Conservation (phyloP, 2,113 vertebrate genomes). For the Amblyornis subalaris region DNA sequence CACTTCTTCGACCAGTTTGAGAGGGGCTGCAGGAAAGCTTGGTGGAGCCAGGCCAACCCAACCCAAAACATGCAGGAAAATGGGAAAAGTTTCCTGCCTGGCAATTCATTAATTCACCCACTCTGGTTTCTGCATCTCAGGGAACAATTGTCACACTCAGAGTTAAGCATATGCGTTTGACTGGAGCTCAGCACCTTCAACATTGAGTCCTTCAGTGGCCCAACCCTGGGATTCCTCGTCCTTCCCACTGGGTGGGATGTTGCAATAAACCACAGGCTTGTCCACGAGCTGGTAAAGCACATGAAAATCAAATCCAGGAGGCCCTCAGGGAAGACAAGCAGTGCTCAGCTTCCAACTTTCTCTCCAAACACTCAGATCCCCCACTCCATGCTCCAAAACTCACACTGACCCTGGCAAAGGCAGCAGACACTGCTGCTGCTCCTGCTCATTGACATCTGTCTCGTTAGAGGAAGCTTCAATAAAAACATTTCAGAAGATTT, state of each 20-base stretch:
- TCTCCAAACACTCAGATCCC: neutral
- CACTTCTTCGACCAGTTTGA: neutral
- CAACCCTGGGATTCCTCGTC: neutral
- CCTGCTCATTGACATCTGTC: neutral
- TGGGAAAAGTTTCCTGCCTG: neutral
- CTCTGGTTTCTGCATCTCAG: neutral
- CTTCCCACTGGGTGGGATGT: neutral
- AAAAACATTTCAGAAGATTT: neutral
- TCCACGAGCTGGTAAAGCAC: neutral
- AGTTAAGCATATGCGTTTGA: accelerated
- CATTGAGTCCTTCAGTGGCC: neutral
- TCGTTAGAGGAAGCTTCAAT: neutral
- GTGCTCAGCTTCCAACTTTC: neutral
- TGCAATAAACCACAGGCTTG: neutral
- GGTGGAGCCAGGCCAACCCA: neutral
- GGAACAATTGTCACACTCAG: neutral
- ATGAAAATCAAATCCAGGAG: neutral
- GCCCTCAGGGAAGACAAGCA: neutral
- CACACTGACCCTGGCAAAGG: neutral
- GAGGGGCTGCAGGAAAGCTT: neutral
- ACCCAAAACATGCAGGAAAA: neutral
- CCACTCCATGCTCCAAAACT: neutral
- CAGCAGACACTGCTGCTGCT: neutral
- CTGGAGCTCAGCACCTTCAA: neutral
- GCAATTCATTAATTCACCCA: neutral